These are phyloP conservation scores for Ispidina picta DNA, from an alignment of 2,797 vertebrate genomes.

Conservation along the genomic window DNA sequence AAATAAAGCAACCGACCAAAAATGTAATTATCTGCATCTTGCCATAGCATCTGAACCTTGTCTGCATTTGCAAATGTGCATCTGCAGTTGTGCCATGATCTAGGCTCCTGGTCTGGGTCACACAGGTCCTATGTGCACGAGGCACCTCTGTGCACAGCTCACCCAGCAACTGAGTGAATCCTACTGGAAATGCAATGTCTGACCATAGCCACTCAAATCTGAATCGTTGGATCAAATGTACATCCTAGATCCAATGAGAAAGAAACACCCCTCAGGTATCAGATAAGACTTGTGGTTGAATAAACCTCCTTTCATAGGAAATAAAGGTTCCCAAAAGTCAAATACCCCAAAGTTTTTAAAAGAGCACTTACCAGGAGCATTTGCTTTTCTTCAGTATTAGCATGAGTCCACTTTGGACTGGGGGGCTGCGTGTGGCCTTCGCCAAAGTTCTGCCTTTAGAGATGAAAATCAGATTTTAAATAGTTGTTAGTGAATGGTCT, in stretches of 20 bases:
- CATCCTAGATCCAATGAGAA: neutral
- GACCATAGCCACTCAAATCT: neutral
- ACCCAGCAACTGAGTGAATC: neutral
- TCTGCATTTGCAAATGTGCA: neutral
- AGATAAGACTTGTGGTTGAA: neutral
- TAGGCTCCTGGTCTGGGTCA: neutral
- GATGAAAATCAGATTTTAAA: conserved; percentile 5
- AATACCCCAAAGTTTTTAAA: neutral
- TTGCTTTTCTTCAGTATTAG: neutral
- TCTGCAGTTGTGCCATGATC: neutral
- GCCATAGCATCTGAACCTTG: neutral
- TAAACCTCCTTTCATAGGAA: neutral
- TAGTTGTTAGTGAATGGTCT: conserved; percentile 5
- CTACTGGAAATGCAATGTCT: neutral
- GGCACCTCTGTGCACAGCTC: neutral
- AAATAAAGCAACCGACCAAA: neutral
- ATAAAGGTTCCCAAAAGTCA: neutral
- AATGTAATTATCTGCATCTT: neutral
- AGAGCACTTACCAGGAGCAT: neutral
- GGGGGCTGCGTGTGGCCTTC: neutral
- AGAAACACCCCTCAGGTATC: neutral
- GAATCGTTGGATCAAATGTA: neutral
- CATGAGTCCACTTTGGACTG: neutral
- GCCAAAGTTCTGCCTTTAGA: neutral
- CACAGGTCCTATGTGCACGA: neutral